Conservation (phyloP, 2,888 invertebrate species). For the Stictocephala bisonia region DNA sequence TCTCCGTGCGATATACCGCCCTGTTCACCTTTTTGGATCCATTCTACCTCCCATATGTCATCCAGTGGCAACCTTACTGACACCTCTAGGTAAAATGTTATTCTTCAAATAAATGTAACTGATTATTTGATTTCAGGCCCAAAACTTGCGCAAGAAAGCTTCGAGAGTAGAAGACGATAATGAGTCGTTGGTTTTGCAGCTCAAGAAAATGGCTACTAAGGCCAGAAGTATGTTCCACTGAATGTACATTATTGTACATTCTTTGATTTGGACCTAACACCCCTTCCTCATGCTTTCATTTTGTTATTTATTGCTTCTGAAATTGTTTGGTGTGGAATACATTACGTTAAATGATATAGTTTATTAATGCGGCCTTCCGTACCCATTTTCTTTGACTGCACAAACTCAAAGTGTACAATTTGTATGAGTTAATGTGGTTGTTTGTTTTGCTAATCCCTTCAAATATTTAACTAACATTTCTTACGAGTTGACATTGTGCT, state of each 20-base stretch:
- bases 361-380: slow-evolving; percentile 44
- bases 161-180: slow-evolving; percentile 96
- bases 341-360: slow-evolving; percentile 56
- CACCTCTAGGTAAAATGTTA: slow-evolving; percentile 62
- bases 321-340: slow-evolving; percentile 65
- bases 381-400: slow-evolving; percentile 51
- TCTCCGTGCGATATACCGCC: neutral
- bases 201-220: slow-evolving; percentile 95
- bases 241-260: slow-evolving; percentile 28
- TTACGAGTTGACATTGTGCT: no score
- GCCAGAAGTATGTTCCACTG: slow-evolving; percentile 75
- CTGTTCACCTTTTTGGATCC: slow-evolving; percentile 40
- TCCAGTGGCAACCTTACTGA: slow-evolving; percentile 63
- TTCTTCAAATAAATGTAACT: neutral
- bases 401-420: no score
- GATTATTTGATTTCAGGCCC: slow-evolving; percentile 73
- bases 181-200: slow-evolving; percentile 93
- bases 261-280: slow-evolving; percentile 41
- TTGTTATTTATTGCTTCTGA: slow-evolving; percentile 61
- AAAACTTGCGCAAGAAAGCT: slow-evolving; percentile 89
- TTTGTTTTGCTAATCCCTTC: neutral
- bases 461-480: neutral
- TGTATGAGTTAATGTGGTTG: no score
- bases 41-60: slow-evolving; percentile 49
- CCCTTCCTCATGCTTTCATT: slow-evolving; percentile 47